Evolutionary conservation across 2,797 vertebrate genomes (phyloP).

Genomic region (Cetoscarus ocellatus): DNA sequence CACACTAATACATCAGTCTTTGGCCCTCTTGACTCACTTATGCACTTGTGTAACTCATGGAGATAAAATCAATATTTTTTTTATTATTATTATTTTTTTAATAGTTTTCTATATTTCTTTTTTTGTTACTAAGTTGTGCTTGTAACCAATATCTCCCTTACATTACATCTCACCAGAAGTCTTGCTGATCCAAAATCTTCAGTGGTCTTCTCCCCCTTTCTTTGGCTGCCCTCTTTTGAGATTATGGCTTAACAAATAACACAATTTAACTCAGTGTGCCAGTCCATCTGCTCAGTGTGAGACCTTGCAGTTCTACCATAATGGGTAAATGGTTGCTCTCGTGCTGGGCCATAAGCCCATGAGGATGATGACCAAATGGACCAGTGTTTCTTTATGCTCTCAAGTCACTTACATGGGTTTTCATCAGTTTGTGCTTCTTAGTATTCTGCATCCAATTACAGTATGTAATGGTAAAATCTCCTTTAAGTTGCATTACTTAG

Average conservation of each 20-base stretch:
- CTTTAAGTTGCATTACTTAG: neutral
- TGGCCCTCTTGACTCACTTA: too few species aligned
- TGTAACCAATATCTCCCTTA: neutral
- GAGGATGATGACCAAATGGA: conserved; percentile 62
- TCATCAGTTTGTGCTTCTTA: neutral
- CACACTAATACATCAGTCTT: too few species aligned
- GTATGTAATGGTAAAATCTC: neutral
- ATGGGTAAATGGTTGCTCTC: conserved; percentile 50
- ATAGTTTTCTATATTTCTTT: too few species aligned
- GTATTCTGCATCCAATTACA: neutral
- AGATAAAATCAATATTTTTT: too few species aligned
- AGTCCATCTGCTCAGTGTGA: conserved; percentile 32
- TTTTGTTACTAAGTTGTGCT: too few species aligned
- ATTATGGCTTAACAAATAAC: conserved; percentile 52
- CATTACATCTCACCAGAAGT: neutral
- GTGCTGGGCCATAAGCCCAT: conserved; percentile 53
- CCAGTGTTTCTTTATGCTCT: conserved; percentile 32
- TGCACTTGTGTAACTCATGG: too few species aligned
- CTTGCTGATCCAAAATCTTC: neutral
- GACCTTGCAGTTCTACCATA: conserved; percentile 49
- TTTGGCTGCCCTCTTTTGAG: conserved; percentile 25
- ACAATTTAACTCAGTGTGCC: conserved; percentile 39
- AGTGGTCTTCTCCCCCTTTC: conserved; percentile 14
- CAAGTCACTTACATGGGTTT: neutral
- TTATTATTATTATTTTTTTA: too few species aligned